Percentiles rank a stretch among this genome's conserved stretches.
Conservation (phyloP, 1,140 invertebrate genomes). For the Eriosoma lanigerum region DNA sequence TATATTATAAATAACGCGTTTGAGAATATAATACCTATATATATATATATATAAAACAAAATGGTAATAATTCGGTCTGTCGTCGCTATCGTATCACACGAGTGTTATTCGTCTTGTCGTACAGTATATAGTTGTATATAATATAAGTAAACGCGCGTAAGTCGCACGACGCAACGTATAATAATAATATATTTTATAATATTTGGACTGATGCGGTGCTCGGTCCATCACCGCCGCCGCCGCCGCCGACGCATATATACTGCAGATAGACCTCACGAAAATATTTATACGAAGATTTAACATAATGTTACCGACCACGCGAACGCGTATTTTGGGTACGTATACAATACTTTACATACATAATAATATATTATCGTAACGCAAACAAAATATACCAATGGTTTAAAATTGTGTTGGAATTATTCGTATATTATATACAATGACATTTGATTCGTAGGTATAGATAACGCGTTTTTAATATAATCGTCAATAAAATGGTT, state of each 20-base stretch:
- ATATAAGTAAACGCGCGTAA: neutral
- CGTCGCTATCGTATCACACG: neutral
- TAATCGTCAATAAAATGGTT: too few relatives aligned
- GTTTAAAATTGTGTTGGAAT: too few relatives aligned
- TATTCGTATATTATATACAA: too few relatives aligned
- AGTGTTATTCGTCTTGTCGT: neutral
- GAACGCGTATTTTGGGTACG: neutral
- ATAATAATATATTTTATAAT: neutral
- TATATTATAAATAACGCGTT: too few relatives aligned
- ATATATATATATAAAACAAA: too few relatives aligned
- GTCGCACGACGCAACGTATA: neutral
- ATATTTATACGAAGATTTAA: neutral
- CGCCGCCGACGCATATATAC: neutral
- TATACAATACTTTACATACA: too few relatives aligned
- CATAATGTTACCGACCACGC: neutral
- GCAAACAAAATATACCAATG: too few relatives aligned
- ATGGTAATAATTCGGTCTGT: neutral
- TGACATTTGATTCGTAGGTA: too few relatives aligned
- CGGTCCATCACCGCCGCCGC: neutral
- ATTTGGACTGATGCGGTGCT: neutral
- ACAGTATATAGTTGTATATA: neutral
- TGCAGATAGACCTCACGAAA: neutral
- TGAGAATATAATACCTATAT: too few relatives aligned
- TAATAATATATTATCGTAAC: too few relatives aligned
- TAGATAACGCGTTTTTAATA: too few relatives aligned